Percentiles rank a stretch among this genome's conserved stretches.
Evolutionary conservation across 2,888 invertebrate species (phyloP).

Genomic region (Actias luna): DNA sequence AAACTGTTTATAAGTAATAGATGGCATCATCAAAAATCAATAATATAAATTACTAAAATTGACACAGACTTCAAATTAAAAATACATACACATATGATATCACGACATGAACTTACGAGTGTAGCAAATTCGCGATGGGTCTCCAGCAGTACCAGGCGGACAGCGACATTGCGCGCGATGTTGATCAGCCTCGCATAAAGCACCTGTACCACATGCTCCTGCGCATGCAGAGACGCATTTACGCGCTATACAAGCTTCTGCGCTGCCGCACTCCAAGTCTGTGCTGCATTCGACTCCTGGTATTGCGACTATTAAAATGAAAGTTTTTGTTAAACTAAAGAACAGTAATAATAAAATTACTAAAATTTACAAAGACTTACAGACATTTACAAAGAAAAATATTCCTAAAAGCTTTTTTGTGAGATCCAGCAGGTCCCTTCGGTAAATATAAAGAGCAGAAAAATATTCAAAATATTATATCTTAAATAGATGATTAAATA

Average conservation of each 20-base stretch:
- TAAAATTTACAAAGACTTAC: neutral
- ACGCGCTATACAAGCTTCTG: constrained; percentile 90
- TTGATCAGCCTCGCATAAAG: constrained; percentile 88
- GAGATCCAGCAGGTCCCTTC: neutral
- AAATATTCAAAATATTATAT: neutral
- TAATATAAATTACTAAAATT: neutral
- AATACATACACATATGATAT: neutral
- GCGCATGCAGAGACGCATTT: constrained; percentile 92
- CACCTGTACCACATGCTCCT: constrained; percentile 90
- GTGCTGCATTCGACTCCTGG: constrained; percentile 84
- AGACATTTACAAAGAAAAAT: neutral
- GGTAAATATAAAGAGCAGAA: neutral
- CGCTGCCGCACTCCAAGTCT: constrained; percentile 88
- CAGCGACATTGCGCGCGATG: constrained; percentile 93
- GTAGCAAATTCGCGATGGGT: constrained; percentile 92
- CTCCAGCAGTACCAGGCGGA: constrained; percentile 92
- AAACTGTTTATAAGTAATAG: too few relatives aligned
- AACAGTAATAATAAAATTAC: neutral
- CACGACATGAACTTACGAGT: constrained; percentile 85
- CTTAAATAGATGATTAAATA: too few relatives aligned
- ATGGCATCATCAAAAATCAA: neutral
- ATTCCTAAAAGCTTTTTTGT: neutral
- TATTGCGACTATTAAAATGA: constrained; percentile 46
- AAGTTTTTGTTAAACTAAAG: neutral
- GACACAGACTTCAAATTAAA: neutral